These are phyloP conservation scores for Drosophila stalkeri DNA, from an alignment of 2,888 invertebrate species.

Conservation along the genomic window DNA sequence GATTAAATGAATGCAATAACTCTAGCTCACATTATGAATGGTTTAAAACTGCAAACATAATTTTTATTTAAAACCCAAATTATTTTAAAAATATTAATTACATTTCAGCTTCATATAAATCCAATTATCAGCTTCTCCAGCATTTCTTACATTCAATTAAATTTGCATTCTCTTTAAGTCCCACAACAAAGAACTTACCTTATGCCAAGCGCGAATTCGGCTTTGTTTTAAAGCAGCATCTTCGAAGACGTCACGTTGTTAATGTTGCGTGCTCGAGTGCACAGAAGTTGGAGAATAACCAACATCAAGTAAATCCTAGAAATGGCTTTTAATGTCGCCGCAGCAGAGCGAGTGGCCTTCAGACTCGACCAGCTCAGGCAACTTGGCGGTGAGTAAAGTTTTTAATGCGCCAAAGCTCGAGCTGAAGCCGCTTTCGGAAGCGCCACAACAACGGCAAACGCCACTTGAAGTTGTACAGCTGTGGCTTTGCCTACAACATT, in stretches of 20 bases:
- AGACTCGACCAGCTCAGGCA: conserved; percentile 15
- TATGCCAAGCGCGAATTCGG: neutral
- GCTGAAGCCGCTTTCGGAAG: conserved; percentile 36
- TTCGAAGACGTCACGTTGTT: neutral
- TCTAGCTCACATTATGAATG: neutral
- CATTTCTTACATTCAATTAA: neutral
- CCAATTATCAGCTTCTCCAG: neutral
- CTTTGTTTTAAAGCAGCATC: conserved; percentile 2
- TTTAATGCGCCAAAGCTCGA: conserved; percentile 55
- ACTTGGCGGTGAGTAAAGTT: conserved; percentile 40
- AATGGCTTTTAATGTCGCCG: conserved; percentile 46
- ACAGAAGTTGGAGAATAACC: conserved; percentile 8
- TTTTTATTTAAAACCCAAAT: neutral
- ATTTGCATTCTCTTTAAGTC: neutral
- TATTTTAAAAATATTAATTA: neutral
- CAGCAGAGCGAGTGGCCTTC: conserved; percentile 37
- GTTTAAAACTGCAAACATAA: no score
- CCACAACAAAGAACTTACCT: neutral
- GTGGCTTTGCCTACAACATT: conserved; percentile 53
- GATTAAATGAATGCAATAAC: neutral
- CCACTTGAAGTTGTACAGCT: conserved; percentile 51
- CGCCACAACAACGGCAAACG: conserved; percentile 32
- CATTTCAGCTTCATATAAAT: neutral
- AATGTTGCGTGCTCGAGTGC: conserved; percentile 1
- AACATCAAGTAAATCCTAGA: conserved; percentile 29